Evolutionary conservation across 2,113 vertebrate species (phyloP).

Genomic region (Neoarius graeffei): DNA sequence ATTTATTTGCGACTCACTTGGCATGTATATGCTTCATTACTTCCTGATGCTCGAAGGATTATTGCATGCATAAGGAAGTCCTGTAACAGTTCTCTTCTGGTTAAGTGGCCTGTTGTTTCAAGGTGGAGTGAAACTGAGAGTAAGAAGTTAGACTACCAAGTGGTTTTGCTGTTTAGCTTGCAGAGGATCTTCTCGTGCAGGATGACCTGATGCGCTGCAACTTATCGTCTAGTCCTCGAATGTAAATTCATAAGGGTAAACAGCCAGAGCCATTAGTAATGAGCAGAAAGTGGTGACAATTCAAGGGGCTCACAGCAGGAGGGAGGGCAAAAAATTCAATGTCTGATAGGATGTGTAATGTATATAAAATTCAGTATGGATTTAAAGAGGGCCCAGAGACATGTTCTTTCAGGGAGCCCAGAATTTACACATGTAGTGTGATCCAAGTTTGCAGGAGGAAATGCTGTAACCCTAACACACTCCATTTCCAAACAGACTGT

Average conservation of each 20-base stretch:
- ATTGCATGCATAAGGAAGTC: constrained; percentile 12
- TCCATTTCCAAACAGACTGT: background rate
- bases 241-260: background rate
- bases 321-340: background rate
- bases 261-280: background rate
- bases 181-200: background rate
- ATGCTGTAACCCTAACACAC: background rate
- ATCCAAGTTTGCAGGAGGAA: background rate
- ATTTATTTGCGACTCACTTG: background rate
- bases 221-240: background rate
- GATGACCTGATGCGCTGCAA: background rate
- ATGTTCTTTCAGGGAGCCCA: background rate
- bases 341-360: background rate
- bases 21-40: background rate
- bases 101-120: constrained; percentile 1
- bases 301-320: background rate
- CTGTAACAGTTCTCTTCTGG: background rate
- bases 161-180: constrained; percentile 7
- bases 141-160: background rate
- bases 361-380: background rate
- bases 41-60: background rate
- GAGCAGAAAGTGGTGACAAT: background rate
- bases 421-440: background rate
- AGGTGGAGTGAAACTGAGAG: constrained; percentile 6
- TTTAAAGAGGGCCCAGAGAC: background rate